Base-by-base conservation (phyloP, 2,888 invertebrate species). In the Hypolimnas misippus region DNA sequence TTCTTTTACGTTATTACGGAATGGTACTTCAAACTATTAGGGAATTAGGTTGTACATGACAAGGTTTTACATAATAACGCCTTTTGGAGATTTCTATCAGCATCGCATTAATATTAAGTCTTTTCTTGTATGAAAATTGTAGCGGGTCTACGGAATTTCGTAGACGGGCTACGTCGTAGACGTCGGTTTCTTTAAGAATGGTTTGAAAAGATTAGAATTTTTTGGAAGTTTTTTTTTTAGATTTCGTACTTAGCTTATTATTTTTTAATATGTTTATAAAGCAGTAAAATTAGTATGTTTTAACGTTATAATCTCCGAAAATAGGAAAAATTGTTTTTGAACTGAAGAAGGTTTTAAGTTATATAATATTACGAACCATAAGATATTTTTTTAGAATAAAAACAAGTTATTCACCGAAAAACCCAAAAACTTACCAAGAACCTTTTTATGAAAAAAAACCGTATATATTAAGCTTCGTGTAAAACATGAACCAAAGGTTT, bases 101-200 rank as follows among this genome's bases (percentile, higher is more conserved):
- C n/a, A 14, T 12, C 33, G 25, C 42, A n/a, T 46, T 46, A 46
- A 46, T 21, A 46, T 46, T 46, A 35, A 4, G n/a, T 35, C 33
- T 31, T 19, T 12, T 29, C 19, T 29, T 56, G 14, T 12, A 56
- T 44, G n/a, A 17, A n/a, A n/a, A n/a, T n/a, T n/a, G n/a, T 14
- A 16, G 17, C 6, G 50, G 72, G 72, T 73, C 79, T 81, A 79
- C 76, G 74, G 74, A 72, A 75, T 66, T 74, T 73, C 76, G 82
- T 77, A 79, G 79, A 54, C 17, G 10, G 25, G 29, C 58, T 65
- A 65, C 65, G 56, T 2, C 40, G 54, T 57, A 49, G 49, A n/a
- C 70, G 53, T 68, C 70, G 1, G n/a, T n/a, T 38, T n/a, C 12
- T 38, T 38, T 38, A 12, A n/a, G 4, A 38, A 12, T 38, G n/a